Evolutionary conservation across 2,888 invertebrate species (phyloP).

Genomic region (Nomada fabriciana): DNA sequence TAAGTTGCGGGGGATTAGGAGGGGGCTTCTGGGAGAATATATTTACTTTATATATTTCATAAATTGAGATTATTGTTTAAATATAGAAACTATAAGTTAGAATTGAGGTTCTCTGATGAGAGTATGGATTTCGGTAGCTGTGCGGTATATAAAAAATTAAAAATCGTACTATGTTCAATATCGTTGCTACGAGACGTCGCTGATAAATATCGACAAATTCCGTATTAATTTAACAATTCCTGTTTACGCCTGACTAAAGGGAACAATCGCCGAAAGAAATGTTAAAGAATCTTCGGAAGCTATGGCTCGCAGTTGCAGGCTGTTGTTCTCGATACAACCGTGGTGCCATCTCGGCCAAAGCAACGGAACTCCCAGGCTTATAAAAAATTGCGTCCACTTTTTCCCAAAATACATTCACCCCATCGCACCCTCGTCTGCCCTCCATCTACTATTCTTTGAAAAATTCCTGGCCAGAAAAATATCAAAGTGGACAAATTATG

Average conservation of each 20-base stretch:
- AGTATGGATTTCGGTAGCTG: too few relatives aligned
- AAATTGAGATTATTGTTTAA: too few relatives aligned
- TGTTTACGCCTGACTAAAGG: not conserved
- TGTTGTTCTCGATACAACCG: slow-evolving; percentile 27
- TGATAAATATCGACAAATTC: too few relatives aligned
- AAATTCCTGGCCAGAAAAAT: not conserved
- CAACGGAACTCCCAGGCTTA: slow-evolving; percentile 20
- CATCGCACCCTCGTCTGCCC: not conserved
- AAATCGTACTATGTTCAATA: too few relatives aligned
- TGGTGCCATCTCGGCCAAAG: slow-evolving; percentile 52
- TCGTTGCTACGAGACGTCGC: too few relatives aligned
- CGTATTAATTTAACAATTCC: too few relatives aligned
- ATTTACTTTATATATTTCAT: too few relatives aligned
- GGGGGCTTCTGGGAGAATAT: too few relatives aligned
- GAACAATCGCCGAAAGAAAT: not conserved
- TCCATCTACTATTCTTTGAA: not conserved
- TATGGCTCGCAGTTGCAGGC: fast-evolving
- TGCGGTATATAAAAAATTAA: too few relatives aligned
- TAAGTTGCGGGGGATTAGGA: too few relatives aligned
- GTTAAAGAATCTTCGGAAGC: not conserved
- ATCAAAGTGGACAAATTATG: not conserved
- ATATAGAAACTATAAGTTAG: too few relatives aligned
- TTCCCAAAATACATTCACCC: slow-evolving; percentile 31
- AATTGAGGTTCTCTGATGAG: too few relatives aligned
- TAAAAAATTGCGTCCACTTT: slow-evolving; percentile 32